Evolutionary conservation across 2,113 vertebrate genomes (phyloP).

Genomic region (Triplophysa rosa): DNA sequence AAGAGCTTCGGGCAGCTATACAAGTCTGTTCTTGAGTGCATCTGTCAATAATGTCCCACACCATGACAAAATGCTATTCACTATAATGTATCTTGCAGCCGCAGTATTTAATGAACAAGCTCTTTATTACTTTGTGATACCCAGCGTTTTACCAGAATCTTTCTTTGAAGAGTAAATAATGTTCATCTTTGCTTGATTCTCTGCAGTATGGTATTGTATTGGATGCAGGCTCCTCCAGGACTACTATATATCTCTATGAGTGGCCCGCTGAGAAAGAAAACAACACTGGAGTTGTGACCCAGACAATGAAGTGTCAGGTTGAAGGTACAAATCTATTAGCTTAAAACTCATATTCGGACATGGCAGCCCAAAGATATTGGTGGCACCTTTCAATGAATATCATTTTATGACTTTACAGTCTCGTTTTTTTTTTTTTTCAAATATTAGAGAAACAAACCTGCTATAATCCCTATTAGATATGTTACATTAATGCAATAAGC

Average conservation of each 20-base stretch:
- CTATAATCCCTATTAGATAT: too few species aligned
- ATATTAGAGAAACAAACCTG: too few species aligned
- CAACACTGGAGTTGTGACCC: conserved; percentile 86
- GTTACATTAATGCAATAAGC: too few species aligned
- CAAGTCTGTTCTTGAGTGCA: conserved; percentile 9
- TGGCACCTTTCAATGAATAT: background rate
- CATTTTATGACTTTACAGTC: too few species aligned
- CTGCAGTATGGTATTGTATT: conserved; percentile 91
- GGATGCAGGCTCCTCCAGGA: conserved; percentile 92
- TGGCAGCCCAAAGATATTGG: background rate
- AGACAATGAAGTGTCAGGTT: conserved; percentile 80
- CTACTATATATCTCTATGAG: conserved; percentile 89
- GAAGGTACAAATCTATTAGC: conserved; percentile 72
- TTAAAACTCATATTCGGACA: background rate
- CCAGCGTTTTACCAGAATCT: background rate
- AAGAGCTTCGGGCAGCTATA: background rate
- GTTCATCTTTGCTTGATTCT: conserved; percentile 7
- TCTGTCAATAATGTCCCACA: background rate
- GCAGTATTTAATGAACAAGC: conserved; percentile 2
- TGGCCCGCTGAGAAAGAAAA: conserved; percentile 96
- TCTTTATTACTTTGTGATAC: conserved; percentile 11
- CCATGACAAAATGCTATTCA: conserved; percentile 1
- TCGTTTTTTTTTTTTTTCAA: too few species aligned
- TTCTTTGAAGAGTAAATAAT: background rate
- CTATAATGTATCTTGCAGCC: background rate